phyloP scores from a whole-genome alignment of 2,888 invertebrate species.

The Amiota minor region DNA sequence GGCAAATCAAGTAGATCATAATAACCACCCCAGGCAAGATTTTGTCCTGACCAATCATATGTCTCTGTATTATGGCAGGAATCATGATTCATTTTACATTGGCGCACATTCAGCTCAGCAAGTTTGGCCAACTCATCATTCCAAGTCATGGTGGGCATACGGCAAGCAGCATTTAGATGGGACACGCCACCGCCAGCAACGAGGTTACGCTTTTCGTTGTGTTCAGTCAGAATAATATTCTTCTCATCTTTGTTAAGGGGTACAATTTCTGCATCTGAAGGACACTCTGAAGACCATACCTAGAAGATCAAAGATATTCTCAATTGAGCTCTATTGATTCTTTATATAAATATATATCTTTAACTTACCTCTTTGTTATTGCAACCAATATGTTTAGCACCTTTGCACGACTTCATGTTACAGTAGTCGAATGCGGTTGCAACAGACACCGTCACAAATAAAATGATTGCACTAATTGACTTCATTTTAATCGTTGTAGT shows the following conservation, averaged over 20 bases:
- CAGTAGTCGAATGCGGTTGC: no score
- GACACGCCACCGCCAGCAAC: slow-evolving; percentile 50
- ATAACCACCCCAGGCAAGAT: slow-evolving; percentile 54
- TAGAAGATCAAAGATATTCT: slow-evolving; percentile 11
- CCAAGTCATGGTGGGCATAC: slow-evolving; percentile 66
- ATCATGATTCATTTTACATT: slow-evolving; percentile 58
- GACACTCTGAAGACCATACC: slow-evolving; percentile 49
- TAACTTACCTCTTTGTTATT: slow-evolving; percentile 52
- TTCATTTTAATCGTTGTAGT: no score
- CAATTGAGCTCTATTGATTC: neutral
- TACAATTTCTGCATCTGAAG: slow-evolving; percentile 42
- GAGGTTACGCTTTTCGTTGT: slow-evolving; percentile 53
- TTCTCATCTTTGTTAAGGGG: slow-evolving; percentile 35
- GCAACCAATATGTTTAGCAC: slow-evolving; percentile 48
- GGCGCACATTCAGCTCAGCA: slow-evolving; percentile 57
- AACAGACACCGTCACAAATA: no score
- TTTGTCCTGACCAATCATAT: slow-evolving; percentile 61
- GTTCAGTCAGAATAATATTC: slow-evolving; percentile 41
- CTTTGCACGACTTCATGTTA: no score
- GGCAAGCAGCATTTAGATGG: slow-evolving; percentile 50
- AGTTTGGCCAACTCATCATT: slow-evolving; percentile 56
- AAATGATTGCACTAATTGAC: no score
- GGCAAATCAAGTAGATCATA: slow-evolving; percentile 32
- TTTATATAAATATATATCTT: neutral
- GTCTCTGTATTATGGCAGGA: slow-evolving; percentile 58